phyloP scores from a whole-genome alignment of 2,113 vertebrate genomes.

The Ptilorrhoa leucosticta region DNA sequence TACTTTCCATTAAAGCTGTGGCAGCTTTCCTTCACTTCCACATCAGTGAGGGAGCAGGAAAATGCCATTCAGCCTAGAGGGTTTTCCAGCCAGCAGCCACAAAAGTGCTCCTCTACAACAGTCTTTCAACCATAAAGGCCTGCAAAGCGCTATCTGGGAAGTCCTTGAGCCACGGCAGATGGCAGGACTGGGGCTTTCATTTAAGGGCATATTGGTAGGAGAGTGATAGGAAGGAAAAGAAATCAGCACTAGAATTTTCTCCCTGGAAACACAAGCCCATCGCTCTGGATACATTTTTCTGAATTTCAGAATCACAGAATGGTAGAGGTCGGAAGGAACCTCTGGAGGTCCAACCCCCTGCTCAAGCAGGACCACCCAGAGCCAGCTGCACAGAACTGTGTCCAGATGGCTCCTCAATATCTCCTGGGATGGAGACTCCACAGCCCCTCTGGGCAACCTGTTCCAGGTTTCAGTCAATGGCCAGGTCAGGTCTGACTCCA shows the following conservation, averaged over 20 bases:
- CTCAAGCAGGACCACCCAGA: background rate
- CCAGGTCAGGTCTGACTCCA: background rate
- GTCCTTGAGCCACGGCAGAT: background rate
- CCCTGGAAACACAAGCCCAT: background rate
- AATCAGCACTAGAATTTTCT: background rate
- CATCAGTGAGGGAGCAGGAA: constrained; percentile 16
- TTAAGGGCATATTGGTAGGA: background rate
- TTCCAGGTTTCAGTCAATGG: background rate
- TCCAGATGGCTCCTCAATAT: background rate
- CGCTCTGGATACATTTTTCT: background rate
- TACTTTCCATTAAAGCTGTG: constrained; percentile 16
- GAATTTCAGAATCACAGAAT: background rate
- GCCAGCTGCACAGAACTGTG: background rate
- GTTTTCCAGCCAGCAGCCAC: constrained; percentile 22
- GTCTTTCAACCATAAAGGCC: background rate
- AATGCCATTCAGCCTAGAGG: background rate
- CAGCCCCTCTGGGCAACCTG: background rate
- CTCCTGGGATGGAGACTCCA: background rate
- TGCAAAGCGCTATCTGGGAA: background rate
- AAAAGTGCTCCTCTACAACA: background rate
- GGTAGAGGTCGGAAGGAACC: background rate
- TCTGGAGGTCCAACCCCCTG: background rate
- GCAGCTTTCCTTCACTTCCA: constrained; percentile 29
- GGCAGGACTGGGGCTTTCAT: background rate
- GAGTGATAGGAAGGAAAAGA: background rate